Evolutionary conservation across 2,797 vertebrate genomes (phyloP).

Genomic region (Apodemus agrarius): DNA sequence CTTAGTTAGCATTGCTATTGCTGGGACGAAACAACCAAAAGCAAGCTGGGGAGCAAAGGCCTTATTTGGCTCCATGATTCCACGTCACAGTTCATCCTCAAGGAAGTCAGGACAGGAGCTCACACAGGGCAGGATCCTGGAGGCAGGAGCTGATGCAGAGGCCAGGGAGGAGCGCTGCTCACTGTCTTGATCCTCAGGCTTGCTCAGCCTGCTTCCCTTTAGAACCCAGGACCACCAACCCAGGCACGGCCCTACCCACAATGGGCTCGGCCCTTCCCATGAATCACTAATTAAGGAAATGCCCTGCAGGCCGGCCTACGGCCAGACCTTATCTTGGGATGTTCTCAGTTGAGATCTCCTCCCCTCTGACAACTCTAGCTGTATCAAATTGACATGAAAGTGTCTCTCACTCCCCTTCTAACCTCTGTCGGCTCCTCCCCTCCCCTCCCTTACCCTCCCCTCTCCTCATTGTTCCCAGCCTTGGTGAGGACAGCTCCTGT

Average conservation of each 20-base stretch:
- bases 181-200: not conserved
- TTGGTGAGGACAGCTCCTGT: not conserved
- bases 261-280: not conserved
- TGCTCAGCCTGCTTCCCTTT: not conserved
- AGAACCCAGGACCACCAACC: not conserved
- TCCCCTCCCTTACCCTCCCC: rapidly evolving
- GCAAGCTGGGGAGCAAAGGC: not conserved
- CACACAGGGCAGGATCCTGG: not conserved
- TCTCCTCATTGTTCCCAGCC: not conserved
- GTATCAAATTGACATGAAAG: not conserved
- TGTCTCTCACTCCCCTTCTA: not conserved
- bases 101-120: not conserved
- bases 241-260: not conserved
- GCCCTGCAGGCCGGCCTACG: not conserved
- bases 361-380: not conserved
- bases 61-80: not conserved
- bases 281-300: not conserved
- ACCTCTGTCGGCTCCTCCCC: too few species aligned
- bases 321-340: not conserved
- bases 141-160: not conserved
- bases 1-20: not conserved
- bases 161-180: not conserved
- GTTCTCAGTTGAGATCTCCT: not conserved
- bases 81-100: not conserved
- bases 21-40: not conserved